Evolutionary conservation across 2,888 invertebrate genomes (phyloP).

Genomic region (Zaprionus obscuricornis): DNA sequence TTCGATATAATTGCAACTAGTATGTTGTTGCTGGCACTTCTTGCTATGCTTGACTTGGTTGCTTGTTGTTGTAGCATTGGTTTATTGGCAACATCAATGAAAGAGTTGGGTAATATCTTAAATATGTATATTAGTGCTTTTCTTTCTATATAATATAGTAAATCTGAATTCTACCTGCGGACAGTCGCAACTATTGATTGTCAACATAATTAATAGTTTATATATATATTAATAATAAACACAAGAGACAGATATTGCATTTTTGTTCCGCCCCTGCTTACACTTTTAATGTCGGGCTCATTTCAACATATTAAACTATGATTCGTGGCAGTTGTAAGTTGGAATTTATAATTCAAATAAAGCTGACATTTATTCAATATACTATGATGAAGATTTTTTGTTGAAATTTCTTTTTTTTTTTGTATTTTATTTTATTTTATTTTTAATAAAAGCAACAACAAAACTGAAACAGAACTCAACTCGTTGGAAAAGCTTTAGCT

Average conservation of each 20-base stretch:
- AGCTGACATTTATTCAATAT: no score
- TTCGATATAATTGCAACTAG: background rate
- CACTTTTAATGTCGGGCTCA: constrained; percentile 43
- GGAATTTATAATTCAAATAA: no score
- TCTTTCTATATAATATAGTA: background rate
- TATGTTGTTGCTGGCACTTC: background rate
- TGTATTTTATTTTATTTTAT: no score
- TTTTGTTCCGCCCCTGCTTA: constrained; percentile 37
- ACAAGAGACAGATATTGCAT: constrained; percentile 5
- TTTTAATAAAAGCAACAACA: no score
- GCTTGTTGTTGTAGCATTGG: constrained; percentile 44
- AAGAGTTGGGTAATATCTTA: constrained; percentile 42
- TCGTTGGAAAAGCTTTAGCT: no score
- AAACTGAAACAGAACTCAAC: no score
- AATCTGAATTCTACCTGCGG: no score
- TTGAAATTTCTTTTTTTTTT: no score
- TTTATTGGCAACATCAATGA: constrained; percentile 41
- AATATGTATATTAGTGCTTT: constrained; percentile 4
- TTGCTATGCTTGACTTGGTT: background rate
- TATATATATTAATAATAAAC: background rate
- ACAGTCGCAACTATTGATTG: no score
- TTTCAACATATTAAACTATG: constrained; percentile 50
- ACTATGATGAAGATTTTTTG: no score
- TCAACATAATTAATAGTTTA: no score
- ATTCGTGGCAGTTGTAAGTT: constrained; percentile 45